These are phyloP conservation scores for Cosmopolites sordidus DNA, from an alignment of 2,888 invertebrate species.

Conservation along the genomic window DNA sequence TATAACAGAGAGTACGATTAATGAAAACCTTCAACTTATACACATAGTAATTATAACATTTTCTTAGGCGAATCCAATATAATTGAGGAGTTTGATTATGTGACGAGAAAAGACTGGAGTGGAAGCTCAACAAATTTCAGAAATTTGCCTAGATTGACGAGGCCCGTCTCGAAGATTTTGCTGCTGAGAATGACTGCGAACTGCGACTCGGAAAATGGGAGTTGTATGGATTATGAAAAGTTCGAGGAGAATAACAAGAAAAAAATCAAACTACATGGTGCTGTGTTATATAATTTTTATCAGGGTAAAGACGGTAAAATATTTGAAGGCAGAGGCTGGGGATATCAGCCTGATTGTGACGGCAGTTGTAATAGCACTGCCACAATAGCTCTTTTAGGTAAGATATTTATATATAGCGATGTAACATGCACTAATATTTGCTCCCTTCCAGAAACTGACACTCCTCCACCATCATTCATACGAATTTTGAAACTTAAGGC, in stretches of 20 bases:
- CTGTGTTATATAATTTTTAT: conserved; percentile 17
- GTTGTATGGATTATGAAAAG: conserved; percentile 9
- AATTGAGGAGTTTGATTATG: conserved; percentile 20
- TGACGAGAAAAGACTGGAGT: conserved; percentile 16
- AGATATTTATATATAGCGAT: neutral
- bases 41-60: neutral
- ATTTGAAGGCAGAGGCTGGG: conserved; percentile 20
- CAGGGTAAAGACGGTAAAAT: conserved; percentile 14
- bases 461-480: neutral
- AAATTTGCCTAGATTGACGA: conserved; percentile 6
- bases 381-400: conserved; percentile 15
- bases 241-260: conserved; percentile 10
- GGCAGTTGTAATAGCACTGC: conserved; percentile 8
- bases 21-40: neutral
- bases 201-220: conserved; percentile 4
- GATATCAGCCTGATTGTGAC: conserved; percentile 12
- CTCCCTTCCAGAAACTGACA: conserved; percentile 5
- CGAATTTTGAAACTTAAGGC: conserved; percentile 14
- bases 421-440: too few species aligned
- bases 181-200: conserved; percentile 8
- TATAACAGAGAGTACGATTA: neutral
- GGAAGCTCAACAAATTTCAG: conserved; percentile 4
- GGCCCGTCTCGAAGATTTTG: conserved; percentile 9
- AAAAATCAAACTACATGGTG: conserved; percentile 6
- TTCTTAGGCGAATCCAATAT: conserved; percentile 12